A percentile compares a stretch with the other conserved stretches of the same genome.
Evolutionary conservation across 2,797 vertebrate genomes (phyloP).

Genomic region (Sarcophilus harrisii): DNA sequence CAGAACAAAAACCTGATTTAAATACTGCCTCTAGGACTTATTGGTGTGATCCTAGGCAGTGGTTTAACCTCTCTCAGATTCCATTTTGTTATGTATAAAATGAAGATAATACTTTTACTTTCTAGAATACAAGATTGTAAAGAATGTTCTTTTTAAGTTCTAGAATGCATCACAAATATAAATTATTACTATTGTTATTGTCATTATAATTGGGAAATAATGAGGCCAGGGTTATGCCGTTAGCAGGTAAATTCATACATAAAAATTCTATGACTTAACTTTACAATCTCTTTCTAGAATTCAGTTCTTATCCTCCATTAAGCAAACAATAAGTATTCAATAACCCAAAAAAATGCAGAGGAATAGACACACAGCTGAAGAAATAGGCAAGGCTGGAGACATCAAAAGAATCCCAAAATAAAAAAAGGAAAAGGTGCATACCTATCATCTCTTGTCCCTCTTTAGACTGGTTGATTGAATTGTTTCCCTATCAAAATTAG

Average conservation of each 20-base stretch:
- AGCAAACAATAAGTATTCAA: background rate
- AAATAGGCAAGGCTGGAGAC: background rate
- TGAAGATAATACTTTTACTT: background rate
- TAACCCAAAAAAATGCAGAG: background rate
- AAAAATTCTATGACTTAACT: background rate
- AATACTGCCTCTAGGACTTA: background rate
- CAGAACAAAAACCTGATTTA: background rate
- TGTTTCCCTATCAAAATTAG: background rate
- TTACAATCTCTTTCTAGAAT: slow-evolving; percentile 35
- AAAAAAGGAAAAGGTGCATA: background rate
- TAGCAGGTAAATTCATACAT: background rate
- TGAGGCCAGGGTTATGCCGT: background rate
- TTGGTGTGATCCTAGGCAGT: background rate
- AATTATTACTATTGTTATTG: background rate
- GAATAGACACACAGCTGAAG: background rate
- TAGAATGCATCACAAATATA: background rate
- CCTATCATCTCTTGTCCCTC: background rate
- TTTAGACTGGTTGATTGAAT: background rate
- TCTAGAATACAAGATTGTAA: background rate
- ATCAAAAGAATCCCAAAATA: background rate
- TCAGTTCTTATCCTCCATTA: slow-evolving; percentile 37
- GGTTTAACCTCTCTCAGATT: background rate
- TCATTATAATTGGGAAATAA: background rate
- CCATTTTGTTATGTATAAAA: background rate
- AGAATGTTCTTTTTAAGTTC: background rate